Evolutionary conservation across 2,797 vertebrate genomes (phyloP).

Genomic region (Botia almorhae): DNA sequence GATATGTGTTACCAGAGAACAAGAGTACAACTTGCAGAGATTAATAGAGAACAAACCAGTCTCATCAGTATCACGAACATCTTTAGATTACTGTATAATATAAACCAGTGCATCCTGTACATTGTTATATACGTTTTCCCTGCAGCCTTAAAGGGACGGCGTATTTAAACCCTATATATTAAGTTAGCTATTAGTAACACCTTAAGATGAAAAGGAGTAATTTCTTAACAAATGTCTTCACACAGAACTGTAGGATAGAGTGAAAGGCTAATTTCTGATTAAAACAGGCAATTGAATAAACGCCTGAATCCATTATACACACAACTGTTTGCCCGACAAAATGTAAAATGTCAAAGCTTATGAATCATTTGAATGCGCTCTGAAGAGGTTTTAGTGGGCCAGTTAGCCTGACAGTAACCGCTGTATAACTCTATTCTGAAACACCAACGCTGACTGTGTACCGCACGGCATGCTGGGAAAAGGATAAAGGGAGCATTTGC

Average conservation of each 20-base stretch:
- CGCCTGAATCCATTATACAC: slow-evolving; percentile 5
- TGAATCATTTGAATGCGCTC: slow-evolving; percentile 2
- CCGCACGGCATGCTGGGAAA: neutral
- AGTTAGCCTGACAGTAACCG: neutral
- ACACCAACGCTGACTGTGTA: neutral
- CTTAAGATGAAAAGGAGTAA: slow-evolving; percentile 27
- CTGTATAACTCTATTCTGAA: slow-evolving; percentile 9
- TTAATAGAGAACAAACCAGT: slow-evolving; percentile 15
- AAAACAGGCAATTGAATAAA: neutral
- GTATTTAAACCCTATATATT: neutral
- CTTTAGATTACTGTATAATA: neutral
- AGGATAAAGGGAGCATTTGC: neutral
- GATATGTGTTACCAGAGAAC: neutral
- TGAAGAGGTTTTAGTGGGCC: neutral
- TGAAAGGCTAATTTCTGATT: neutral
- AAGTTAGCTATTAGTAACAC: slow-evolving; percentile 13
- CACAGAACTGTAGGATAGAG: slow-evolving; percentile 7
- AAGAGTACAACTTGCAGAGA: neutral
- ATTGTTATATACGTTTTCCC: neutral
- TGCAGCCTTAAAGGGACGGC: neutral
- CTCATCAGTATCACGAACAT: neutral
- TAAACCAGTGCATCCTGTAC: neutral
- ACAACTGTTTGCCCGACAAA: slow-evolving; percentile 8
- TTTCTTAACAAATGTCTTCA: slow-evolving; percentile 35
- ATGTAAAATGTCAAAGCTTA: slow-evolving; percentile 11